Conservation (phyloP, 2,797 vertebrate genomes). For the Geotrypetes seraphini region DNA sequence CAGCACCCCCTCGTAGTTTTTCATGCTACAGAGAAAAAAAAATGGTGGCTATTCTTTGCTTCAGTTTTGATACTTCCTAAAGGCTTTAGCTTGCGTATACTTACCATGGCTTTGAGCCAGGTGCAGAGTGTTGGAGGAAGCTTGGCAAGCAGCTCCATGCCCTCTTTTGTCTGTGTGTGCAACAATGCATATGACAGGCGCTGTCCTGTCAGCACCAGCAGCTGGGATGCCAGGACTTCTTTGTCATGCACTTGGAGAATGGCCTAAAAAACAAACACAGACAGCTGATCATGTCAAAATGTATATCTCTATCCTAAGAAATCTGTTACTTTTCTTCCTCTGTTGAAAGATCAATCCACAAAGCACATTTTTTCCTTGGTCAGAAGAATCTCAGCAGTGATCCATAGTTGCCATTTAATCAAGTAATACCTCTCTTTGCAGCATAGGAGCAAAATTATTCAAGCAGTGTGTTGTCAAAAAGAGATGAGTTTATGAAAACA, state of each 20-base stretch:
- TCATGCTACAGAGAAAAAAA: fast-evolving
- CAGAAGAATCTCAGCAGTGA: too few relatives aligned
- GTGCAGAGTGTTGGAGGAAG: slow-evolving; percentile 90
- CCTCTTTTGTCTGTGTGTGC: slow-evolving; percentile 70
- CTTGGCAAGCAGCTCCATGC: slow-evolving; percentile 82
- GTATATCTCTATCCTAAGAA: too few relatives aligned
- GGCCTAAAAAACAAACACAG: slow-evolving; percentile 54
- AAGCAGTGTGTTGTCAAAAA: too few relatives aligned
- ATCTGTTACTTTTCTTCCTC: too few relatives aligned
- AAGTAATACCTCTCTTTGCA: too few relatives aligned
- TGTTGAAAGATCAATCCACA: too few relatives aligned
- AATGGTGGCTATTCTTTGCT: not conserved
- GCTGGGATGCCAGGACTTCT: slow-evolving; percentile 89
- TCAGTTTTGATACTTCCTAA: not conserved
- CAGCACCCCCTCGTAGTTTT: too few relatives aligned
- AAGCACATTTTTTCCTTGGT: not conserved
- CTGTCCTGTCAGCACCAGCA: slow-evolving; percentile 84
- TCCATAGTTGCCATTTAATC: too few relatives aligned
- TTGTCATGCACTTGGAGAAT: slow-evolving; percentile 84
- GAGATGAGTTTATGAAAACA: too few relatives aligned
- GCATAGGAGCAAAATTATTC: too few relatives aligned
- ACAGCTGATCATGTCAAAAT: too few relatives aligned
- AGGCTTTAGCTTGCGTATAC: not conserved
- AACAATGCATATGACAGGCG: slow-evolving; percentile 77
- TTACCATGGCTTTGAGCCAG: slow-evolving; percentile 97